A percentile compares a stretch with the other conserved stretches of the same genome.
These are phyloP conservation scores for Apoda limacodes DNA, from an alignment of 2,888 invertebrate species.

Conservation along the genomic window DNA sequence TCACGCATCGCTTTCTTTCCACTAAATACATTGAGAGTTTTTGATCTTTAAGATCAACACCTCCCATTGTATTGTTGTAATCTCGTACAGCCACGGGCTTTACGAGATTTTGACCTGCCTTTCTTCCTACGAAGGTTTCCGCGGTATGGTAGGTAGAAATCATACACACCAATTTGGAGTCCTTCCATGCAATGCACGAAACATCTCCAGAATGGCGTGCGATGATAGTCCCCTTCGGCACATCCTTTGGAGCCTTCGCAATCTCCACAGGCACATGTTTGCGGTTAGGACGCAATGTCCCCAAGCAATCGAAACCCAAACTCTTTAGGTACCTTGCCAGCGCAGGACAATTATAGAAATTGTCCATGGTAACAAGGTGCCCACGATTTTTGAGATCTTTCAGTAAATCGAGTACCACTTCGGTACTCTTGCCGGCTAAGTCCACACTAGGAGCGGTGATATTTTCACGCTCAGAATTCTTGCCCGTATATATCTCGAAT, in stretches of 20 bases:
- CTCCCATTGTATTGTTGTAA: constrained; percentile 9
- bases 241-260: constrained; percentile 9
- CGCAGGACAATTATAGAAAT: constrained; percentile 17
- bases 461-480: no score
- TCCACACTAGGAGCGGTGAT: no score
- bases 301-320: constrained; percentile 16
- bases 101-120: not conserved
- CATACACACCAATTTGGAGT: constrained; percentile 13
- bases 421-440: constrained; percentile 1
- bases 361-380: constrained; percentile 19
- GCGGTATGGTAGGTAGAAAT: constrained; percentile 18
- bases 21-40: constrained; percentile 13
- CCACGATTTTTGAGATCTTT: constrained; percentile 14
- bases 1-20: constrained; percentile 13
- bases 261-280: constrained; percentile 9
- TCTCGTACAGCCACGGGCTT: constrained; percentile 7
- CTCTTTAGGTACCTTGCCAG: constrained; percentile 13
- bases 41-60: constrained; percentile 7
- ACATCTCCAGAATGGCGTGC: constrained; percentile 19
- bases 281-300: constrained; percentile 8
- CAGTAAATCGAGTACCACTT: constrained; percentile 3
- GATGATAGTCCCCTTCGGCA: constrained; percentile 12
- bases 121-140: not conserved
- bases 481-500: constrained; percentile 9
- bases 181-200: constrained; percentile 15